A percentile compares a stretch with the other conserved stretches of the same genome.
phyloP scores from a whole-genome alignment of 2,113 vertebrate genomes.

The Peromyscus leucopus region DNA sequence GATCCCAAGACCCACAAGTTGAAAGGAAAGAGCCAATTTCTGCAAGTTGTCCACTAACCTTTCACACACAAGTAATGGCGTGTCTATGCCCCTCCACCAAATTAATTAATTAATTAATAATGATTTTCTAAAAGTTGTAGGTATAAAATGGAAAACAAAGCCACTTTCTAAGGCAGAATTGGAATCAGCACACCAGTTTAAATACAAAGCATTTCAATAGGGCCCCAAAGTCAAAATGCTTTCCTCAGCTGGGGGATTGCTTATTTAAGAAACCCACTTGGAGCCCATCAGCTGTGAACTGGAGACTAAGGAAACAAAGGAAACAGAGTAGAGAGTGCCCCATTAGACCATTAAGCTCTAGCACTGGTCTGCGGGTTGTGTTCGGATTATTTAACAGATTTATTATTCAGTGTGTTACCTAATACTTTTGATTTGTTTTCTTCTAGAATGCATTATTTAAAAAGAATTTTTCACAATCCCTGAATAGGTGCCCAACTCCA shows the following conservation, averaged over 20 bases:
- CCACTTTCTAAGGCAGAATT: background rate
- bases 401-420: background rate
- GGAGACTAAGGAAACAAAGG: background rate
- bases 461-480: background rate
- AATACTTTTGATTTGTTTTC: background rate
- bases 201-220: background rate
- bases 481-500: background rate
- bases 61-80: background rate
- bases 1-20: background rate
- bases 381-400: background rate
- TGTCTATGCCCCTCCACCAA: too few species aligned
- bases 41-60: background rate
- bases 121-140: background rate
- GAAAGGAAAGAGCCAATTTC: background rate
- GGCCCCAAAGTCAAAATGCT: background rate
- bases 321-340: background rate
- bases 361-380: background rate
- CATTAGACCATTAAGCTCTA: background rate
- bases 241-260: background rate
- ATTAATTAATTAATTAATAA: too few species aligned
- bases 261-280: background rate
- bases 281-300: background rate
- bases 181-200: background rate
- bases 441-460: slow-evolving; percentile 15
- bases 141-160: background rate